These are phyloP conservation scores for Istiophorus platypterus DNA, from an alignment of 2,113 vertebrate genomes.

Conservation along the genomic window DNA sequence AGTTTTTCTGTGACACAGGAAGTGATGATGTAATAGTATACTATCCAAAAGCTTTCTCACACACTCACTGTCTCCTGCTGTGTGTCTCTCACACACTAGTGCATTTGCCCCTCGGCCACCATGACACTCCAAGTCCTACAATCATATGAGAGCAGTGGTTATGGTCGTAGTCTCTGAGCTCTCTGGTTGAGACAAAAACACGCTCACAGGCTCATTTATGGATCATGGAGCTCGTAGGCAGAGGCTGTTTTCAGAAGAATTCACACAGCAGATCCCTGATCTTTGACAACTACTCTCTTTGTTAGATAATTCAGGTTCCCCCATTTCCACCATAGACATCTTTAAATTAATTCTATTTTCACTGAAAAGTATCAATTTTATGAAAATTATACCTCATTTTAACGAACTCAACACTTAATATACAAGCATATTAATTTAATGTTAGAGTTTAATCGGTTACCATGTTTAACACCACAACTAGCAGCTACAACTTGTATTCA, in stretches of 20 bases:
- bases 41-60: conserved; percentile 62
- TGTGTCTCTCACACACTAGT: conserved; percentile 42
- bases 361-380: not conserved
- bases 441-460: not conserved
- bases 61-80: conserved; percentile 53
- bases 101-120: conserved; percentile 51
- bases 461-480: no score
- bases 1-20: conserved; percentile 66
- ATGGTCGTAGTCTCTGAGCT: conserved; percentile 11
- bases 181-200: conserved; percentile 24
- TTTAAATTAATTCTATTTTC: not conserved
- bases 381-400: not conserved
- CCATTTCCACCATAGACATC: not conserved
- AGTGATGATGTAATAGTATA: conserved; percentile 75
- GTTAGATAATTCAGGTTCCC: not conserved
- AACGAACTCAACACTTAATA: not conserved
- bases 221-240: not conserved
- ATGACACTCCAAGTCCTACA: conserved; percentile 33
- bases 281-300: not conserved
- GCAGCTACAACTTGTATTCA: no score
- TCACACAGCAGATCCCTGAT: conserved; percentile 9
- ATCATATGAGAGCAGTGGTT: conserved; percentile 52
- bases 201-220: not conserved
- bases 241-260: not conserved
- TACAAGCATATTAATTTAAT: not conserved